Conservation (phyloP, 2,113 vertebrate species). For the Dermatemys mawii region DNA sequence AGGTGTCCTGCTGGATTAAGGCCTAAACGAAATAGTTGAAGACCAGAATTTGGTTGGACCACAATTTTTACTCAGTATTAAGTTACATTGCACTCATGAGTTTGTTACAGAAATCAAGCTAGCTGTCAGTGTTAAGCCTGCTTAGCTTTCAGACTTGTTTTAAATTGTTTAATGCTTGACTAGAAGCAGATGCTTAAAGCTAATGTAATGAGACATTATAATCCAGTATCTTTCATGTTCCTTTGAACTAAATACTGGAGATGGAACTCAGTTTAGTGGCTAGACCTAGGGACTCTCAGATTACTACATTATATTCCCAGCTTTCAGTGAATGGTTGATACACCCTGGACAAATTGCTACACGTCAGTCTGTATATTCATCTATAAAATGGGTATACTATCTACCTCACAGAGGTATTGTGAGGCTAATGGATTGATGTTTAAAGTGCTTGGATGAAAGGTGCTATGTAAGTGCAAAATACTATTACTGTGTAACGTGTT, state of each 20-base stretch:
- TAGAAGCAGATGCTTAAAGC: conserved; percentile 27
- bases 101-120: not conserved
- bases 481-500: conserved; percentile 41
- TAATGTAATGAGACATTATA: not conserved
- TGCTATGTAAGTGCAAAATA: not conserved
- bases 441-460: not conserved
- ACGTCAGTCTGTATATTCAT: not conserved
- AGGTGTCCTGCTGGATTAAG: conserved; percentile 31
- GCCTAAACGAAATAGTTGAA: conserved; percentile 28
- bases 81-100: conserved; percentile 32
- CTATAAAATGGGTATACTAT: not conserved
- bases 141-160: conserved; percentile 23
- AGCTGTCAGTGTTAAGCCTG: conserved; percentile 17
- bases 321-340: not conserved
- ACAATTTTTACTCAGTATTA: conserved; percentile 48
- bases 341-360: not conserved
- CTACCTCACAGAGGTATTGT: conserved; percentile 60
- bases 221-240: no score
- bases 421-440: not conserved
- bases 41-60: no score
- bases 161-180: not conserved
- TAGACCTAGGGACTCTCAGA: not conserved
- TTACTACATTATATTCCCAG: not conserved
- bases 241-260: conserved; percentile 31
- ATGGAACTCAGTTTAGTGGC: not conserved